Conservation (phyloP, 2,888 invertebrate genomes). For the Cyrtodaria siliqua region DNA sequence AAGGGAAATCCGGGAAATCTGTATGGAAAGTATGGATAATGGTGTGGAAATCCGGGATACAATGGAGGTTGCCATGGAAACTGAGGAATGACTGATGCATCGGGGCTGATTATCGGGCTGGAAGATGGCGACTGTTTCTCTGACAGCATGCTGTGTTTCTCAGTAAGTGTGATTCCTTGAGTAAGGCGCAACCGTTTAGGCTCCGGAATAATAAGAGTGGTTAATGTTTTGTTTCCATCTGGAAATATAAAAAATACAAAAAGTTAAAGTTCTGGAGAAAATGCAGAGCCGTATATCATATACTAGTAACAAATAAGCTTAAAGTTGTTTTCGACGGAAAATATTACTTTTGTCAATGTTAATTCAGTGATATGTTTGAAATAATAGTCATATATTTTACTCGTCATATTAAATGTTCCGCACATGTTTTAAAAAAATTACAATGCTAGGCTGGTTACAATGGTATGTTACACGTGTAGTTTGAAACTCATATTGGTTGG, state of each 20-base stretch:
- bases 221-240: background rate
- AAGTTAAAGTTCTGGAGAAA: too few species aligned
- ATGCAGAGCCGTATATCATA: too few species aligned
- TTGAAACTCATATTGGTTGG: too few species aligned
- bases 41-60: constrained; percentile 32
- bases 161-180: background rate
- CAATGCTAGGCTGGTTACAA: too few species aligned
- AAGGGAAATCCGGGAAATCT: constrained; percentile 32
- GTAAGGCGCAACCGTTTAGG: constrained; percentile 30
- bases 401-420: too few species aligned
- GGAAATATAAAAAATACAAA: background rate
- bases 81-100: constrained; percentile 11
- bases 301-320: too few species aligned
- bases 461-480: too few species aligned
- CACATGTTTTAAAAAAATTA: too few species aligned
- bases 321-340: too few species aligned
- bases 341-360: too few species aligned
- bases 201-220: constrained; percentile 40
- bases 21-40: constrained; percentile 9
- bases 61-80: constrained; percentile 46
- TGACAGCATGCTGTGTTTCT: background rate
- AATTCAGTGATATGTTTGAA: too few species aligned
- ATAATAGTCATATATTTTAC: too few species aligned
- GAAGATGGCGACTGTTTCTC: background rate
- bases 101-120: constrained; percentile 10